Evolutionary conservation across 2,888 invertebrate species (phyloP).

Genomic region (Leptopilina drosophilae): DNA sequence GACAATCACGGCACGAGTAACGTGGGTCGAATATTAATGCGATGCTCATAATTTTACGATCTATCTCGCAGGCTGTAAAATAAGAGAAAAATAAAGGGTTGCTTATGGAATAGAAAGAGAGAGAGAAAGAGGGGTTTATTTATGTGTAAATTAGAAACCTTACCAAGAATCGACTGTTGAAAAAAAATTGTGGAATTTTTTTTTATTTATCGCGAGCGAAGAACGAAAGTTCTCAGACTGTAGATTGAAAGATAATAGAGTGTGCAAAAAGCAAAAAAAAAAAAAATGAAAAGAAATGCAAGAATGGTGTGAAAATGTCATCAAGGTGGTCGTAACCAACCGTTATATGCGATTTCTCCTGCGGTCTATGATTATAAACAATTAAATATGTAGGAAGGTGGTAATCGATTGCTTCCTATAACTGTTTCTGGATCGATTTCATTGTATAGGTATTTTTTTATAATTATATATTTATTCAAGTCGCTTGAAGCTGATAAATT

Average conservation of each 20-base stretch:
- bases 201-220: not conserved
- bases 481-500: too few relatives aligned
- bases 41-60: slow-evolving; percentile 25
- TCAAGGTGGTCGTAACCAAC: not conserved
- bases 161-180: not conserved
- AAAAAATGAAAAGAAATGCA: not conserved
- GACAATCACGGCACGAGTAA: slow-evolving; percentile 8
- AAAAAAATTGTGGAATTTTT: not conserved
- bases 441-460: too few relatives aligned
- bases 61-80: slow-evolving; percentile 13
- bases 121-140: slow-evolving; percentile 4
- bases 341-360: not conserved
- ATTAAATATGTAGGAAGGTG: slow-evolving; percentile 7
- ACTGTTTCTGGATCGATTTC: too few relatives aligned
- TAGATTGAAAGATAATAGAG: slow-evolving; percentile 4
- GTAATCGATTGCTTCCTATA: not conserved
- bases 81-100: not conserved
- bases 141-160: slow-evolving; percentile 23
- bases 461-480: too few relatives aligned
- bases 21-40: slow-evolving; percentile 27
- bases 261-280: not conserved
- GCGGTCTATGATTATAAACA: not conserved
- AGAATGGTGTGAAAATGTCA: slow-evolving; percentile 9
- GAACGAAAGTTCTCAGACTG: not conserved
- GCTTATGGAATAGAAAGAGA: not conserved